Evolutionary conservation across 2,888 invertebrate genomes (phyloP), one percentile per base, ranked within the genome.

Genomic region (Cloeon dipterum): DNA sequence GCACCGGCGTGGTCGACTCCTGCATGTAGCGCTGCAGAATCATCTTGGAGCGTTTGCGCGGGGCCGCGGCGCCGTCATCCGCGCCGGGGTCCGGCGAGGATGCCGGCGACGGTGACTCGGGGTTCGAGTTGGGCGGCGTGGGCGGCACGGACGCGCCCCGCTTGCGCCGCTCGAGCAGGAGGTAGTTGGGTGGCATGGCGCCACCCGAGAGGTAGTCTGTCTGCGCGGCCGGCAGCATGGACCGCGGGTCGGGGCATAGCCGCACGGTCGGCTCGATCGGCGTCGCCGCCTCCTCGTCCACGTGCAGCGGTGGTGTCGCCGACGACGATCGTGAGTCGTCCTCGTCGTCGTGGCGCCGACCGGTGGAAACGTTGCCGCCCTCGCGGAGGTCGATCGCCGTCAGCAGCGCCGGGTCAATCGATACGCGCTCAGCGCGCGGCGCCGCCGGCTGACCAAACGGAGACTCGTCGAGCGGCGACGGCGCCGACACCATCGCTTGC

Each of bases 41-140:
- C 65, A 78, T 69, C 55, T 77, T 82, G 41, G 64, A 65, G 11
- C 83, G 66, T 55, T 83, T 85, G 41, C 82, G 64, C 4, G 76
- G 70, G 29, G 13, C 29, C 7, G 13, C 29, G 16, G 14, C 29
- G 7, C 64, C 62, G 49, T 71, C 70, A 18, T 67, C 62, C 42
- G 61, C 62, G 3, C 53, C 46, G 3, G 57, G 56, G 46, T 67
- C 66, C 2, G 66, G 65, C 14, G 65, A 65, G 19, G 58, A 57
- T 14, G 61, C 58, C 11, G 65, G 60, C 37, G 55, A 56, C 5
- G 65, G 64, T 39, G 64, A 62, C 2, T 62, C 62, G 1, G 67
- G 63, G 46, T 67, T 67, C 37, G 65, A 65, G 44, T 63, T 63
- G 4, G 70, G 66, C 3, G 77, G 69, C 5, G 68, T 66, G 3